A percentile compares a stretch with the other conserved stretches of the same genome.
phyloP scores from a whole-genome alignment of 1,140 invertebrate genomes.

The Anagrus nilaparvatae region DNA sequence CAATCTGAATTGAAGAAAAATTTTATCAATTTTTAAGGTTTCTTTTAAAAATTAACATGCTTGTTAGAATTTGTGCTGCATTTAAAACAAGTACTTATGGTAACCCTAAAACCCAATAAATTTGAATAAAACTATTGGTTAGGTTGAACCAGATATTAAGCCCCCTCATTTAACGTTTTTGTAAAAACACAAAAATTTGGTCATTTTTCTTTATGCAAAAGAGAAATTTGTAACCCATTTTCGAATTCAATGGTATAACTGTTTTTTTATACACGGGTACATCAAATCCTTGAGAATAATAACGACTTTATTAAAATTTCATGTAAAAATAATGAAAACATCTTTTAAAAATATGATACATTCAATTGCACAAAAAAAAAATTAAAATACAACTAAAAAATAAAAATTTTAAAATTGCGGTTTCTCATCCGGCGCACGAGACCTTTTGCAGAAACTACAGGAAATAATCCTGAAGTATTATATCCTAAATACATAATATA shows the following conservation, averaged over 20 bases:
- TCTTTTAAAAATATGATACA: slow-evolving; percentile 14
- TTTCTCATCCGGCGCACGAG: slow-evolving; percentile 36
- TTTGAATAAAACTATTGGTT: too few species aligned
- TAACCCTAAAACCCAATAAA: too few species aligned
- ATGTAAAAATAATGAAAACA: slow-evolving; percentile 12
- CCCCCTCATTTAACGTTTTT: too few species aligned
- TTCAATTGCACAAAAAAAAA: slow-evolving; percentile 17
- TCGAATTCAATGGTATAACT: slow-evolving; percentile 14
- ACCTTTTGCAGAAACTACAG: slow-evolving; percentile 22
- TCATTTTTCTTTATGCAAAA: too few species aligned
- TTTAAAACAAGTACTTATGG: too few species aligned
- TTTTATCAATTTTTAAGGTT: too few species aligned
- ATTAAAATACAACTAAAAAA: slow-evolving; percentile 9
- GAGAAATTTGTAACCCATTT: slow-evolving; percentile 20
- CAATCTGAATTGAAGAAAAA: too few species aligned
- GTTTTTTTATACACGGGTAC: slow-evolving; percentile 1
- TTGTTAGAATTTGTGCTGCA: too few species aligned
- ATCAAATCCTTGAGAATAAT: background rate
- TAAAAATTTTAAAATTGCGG: slow-evolving; percentile 35
- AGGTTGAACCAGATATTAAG: too few species aligned
- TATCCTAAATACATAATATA: too few species aligned
- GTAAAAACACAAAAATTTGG: too few species aligned
- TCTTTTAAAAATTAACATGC: too few species aligned
- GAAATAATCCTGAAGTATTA: slow-evolving; percentile 42
- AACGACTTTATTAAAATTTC: slow-evolving; percentile 5